A percentile compares a stretch with the other conserved stretches of the same genome.
Evolutionary conservation across 30 jellyfish, hydroid and myxozoan species (phyloP).

Genomic region (Aurelia coerulea): DNA sequence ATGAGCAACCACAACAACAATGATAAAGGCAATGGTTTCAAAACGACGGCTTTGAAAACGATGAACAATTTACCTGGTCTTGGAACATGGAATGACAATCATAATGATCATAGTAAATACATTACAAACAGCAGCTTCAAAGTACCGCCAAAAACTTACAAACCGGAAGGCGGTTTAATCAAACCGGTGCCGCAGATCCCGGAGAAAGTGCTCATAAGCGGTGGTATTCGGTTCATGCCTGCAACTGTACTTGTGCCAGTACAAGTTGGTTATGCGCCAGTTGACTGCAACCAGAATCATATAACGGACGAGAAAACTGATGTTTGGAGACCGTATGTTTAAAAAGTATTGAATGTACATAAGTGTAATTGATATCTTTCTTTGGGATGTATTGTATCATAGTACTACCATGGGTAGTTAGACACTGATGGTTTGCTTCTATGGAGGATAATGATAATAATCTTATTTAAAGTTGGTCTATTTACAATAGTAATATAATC

Average conservation of each 20-base stretch:
- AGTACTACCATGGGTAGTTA: too few relatives aligned
- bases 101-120: neutral
- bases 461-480: too few relatives aligned
- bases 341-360: neutral
- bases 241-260: conserved; percentile 82
- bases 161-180: conserved; percentile 33
- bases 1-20: conserved; percentile 4
- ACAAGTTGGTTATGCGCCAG: conserved; percentile 58
- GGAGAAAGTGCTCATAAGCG: conserved; percentile 49
- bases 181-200: conserved; percentile 71
- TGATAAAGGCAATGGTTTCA: neutral
- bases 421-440: too few relatives aligned
- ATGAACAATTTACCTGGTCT: neutral
- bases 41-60: neutral
- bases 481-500: too few relatives aligned
- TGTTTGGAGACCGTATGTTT: conserved; percentile 65
- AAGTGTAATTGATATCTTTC: conserved; percentile 38
- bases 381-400: neutral
- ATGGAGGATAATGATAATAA: too few relatives aligned
- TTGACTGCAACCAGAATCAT: conserved; percentile 17
- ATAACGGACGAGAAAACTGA: conserved; percentile 44
- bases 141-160: conserved; percentile 29
- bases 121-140: conserved; percentile 16
- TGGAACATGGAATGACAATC: neutral
- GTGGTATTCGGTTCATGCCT: conserved; percentile 70